Percentiles rank a stretch among this genome's conserved stretches.
These are phyloP conservation scores for Drosophila ercepeae DNA, from an alignment of 1,140 invertebrate species.

Conservation along the genomic window DNA sequence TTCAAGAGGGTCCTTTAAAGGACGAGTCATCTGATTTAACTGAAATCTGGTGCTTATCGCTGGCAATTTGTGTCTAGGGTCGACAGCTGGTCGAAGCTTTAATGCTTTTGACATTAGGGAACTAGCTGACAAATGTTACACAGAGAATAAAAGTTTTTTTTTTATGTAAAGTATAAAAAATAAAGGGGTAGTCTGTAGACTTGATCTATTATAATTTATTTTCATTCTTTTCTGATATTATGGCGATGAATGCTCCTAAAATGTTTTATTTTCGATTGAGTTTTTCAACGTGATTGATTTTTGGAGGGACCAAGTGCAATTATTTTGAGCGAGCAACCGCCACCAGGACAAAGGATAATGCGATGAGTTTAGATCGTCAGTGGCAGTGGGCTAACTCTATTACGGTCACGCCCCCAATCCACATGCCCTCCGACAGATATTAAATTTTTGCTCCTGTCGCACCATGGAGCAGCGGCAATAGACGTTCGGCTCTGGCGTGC, in stretches of 20 bases:
- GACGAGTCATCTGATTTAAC: background rate
- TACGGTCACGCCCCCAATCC: constrained; percentile 43
- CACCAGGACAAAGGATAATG: constrained; percentile 56
- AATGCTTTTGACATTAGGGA: constrained; percentile 58
- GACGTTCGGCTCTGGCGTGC: constrained; percentile 39
- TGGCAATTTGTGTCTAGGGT: background rate
- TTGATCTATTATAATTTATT: background rate
- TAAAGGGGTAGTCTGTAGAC: too few species aligned
- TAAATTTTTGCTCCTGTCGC: constrained; percentile 52
- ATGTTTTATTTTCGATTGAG: background rate
- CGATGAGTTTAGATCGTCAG: constrained; percentile 65
- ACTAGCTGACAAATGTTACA: constrained; percentile 39
- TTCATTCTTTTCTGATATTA: background rate
- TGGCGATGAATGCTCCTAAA: too few species aligned
- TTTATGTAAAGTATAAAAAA: too few species aligned
- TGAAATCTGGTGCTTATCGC: background rate
- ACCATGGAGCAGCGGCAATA: constrained; percentile 50
- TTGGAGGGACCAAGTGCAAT: constrained; percentile 38
- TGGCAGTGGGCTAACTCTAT: constrained; percentile 65
- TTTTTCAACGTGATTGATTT: background rate
- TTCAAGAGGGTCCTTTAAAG: background rate
- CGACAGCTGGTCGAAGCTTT: constrained; percentile 10
- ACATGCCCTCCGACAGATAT: constrained; percentile 53
- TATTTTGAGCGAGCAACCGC: constrained; percentile 53
- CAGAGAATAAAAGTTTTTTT: background rate